phyloP scores from a whole-genome alignment of 2,888 invertebrate species.

The Epiblema foenella region DNA sequence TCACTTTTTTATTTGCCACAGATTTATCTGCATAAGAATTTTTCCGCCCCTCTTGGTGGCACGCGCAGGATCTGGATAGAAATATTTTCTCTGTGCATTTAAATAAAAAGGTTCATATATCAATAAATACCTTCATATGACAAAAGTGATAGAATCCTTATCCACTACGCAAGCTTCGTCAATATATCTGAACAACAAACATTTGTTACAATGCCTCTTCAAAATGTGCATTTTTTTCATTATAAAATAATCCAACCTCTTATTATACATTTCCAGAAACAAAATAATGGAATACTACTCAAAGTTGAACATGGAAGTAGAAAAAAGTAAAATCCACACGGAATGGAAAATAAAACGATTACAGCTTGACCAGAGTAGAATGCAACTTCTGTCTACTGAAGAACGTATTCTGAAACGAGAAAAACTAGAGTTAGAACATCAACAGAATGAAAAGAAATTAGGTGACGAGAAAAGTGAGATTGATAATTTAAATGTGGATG shows the following conservation, averaged over 20 bases:
- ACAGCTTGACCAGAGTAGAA: slow-evolving; percentile 74
- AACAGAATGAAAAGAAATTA: slow-evolving; percentile 47
- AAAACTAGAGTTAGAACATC: slow-evolving; percentile 78
- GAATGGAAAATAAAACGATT: slow-evolving; percentile 84
- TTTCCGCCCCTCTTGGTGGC: too few relatives aligned
- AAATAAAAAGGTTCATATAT: too few relatives aligned
- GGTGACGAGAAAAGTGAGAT: slow-evolving; percentile 62
- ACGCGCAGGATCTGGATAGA: too few relatives aligned
- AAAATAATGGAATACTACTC: slow-evolving; percentile 87
- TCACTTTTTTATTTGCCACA: too few relatives aligned
- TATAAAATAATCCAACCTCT: not conserved
- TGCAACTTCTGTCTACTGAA: slow-evolving; percentile 78
- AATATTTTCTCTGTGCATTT: too few relatives aligned
- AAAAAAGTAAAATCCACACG: slow-evolving; percentile 82
- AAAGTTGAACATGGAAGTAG: slow-evolving; percentile 85
- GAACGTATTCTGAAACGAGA: slow-evolving; percentile 84
- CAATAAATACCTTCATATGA: too few relatives aligned
- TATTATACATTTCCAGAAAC: slow-evolving; percentile 63
- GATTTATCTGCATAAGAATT: too few relatives aligned
- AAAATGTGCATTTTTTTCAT: not conserved
- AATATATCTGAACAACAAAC: too few relatives aligned
- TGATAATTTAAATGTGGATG: slow-evolving; percentile 55
- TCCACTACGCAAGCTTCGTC: too few relatives aligned
- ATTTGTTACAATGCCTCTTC: too few relatives aligned
- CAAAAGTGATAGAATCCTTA: too few relatives aligned